Evolutionary conservation across 2,888 invertebrate species (phyloP), one percentile per base, ranked within the genome.

Genomic region (Mellilla xanthometata): DNA sequence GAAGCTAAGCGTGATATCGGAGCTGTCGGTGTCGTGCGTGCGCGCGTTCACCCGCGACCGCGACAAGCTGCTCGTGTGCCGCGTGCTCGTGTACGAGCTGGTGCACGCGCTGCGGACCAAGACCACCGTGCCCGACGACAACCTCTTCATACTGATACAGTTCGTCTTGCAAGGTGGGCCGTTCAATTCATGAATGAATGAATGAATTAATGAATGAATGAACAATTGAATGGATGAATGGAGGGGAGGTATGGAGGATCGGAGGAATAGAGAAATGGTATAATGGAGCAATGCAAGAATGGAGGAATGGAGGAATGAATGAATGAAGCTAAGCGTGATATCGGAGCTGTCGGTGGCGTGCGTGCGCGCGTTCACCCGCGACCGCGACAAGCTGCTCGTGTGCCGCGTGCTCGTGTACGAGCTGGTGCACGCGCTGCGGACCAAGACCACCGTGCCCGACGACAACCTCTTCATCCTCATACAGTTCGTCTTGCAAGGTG

Each of bases 91-190:
- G 29, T 96, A 95, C 75, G 99, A 99, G 84, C 91, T 99, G 58
- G 95, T 99, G 32, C 98, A 98, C 78, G 98, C 98, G 0, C 91
- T 99, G 49, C 96, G 98, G 76, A 98, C 99, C 76, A 99, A 99
- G 89, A 95, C 95, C 7, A 95, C 94, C 23, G 94, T 99, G 57
- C 98, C 99, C 0, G 99, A 99, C 78, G 95, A 96, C 32, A 99
- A 99, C 90, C 93, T 99, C 48, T 90, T 99, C 27, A 93, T 97
- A 73, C 91, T 99, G 10, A 95, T 99, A 40, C 96, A 95, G 67
- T 94, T 97, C 62, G 93, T 96, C 48, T 83, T 97, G 54, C 97
- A 99, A 91, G 95, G 88, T 91, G 24, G 7, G 24, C 6, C 6
- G 19, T 6, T 19, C 19, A 6, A n/a, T n/a, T n/a, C n/a, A n/a